Evolutionary conservation across 2,797 vertebrate genomes (phyloP), one percentile per base, ranked within the genome.

Genomic region (Scolopax bukidnonensis): DNA sequence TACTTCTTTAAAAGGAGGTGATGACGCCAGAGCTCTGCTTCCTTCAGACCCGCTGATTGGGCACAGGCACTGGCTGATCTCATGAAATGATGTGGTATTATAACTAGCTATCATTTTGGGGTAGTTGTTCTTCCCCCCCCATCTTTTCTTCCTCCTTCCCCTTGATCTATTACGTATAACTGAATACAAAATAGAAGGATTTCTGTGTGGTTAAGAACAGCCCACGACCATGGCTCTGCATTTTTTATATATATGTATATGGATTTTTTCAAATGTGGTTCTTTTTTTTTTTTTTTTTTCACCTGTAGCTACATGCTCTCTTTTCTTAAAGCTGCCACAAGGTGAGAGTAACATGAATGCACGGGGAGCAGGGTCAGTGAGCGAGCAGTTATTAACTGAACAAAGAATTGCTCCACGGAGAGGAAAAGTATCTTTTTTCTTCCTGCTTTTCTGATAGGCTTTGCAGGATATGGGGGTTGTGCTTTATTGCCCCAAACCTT

Each of bases 1-100:
- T 85, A 40, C 74, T 93, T 88, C 91, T 97, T 95, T 96, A 93
- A 96, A 96, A 90, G 95, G 93, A 95, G 95, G 80, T 16, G 94
- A 76, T 97, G 93, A 95, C 79, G 89, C 84, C 89, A 91, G 88
- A 97, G 94, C 92, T 89, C 33, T 30, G 56, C 82, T 96, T 94
- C 61, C 91, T 53, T 71, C 76, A 14, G 53, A 89, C 50, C 59
- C 2, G 4, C 80, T 5, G 41, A 51, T 21, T 73, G 80, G 77
- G 51, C 7, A 0, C 68, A 8, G 86, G 60, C 56, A 50, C 71
- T 59, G 75, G 33, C 93, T 88, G 74, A 59, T 50, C 64, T 70
- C 32, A 4, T 81, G 77, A 89, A 92, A 71, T 54, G 53, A 87
- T 87, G 84, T 16, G 56, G 14, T 89, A 65, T 45, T 91, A 88